Evolutionary conservation across 2,888 invertebrate genomes (phyloP), one percentile per base, ranked within the genome.

Genomic region (Syrista parreyssii): DNA sequence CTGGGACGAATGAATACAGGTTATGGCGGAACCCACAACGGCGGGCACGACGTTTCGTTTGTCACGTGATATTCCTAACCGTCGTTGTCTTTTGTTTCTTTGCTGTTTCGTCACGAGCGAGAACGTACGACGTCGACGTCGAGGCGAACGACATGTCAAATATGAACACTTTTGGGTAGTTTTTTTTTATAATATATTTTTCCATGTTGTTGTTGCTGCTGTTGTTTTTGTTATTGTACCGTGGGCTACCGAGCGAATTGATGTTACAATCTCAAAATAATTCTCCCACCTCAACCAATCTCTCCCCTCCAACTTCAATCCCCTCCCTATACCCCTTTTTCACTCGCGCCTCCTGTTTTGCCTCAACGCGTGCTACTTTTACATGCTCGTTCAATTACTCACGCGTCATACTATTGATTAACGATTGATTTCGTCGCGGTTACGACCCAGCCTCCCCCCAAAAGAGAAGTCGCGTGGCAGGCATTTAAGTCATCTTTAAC

Each of bases 121-220:
- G 71, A 31, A 71, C 23, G 35, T 30, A 11, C 30, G 74, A 74
- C 30, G 85, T 23, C 55, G 55, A 40, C 40, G 15, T 85, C 84
- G 82, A 87, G 86, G 88, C 15, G 40, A 40, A 15, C 40, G 15
- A 88, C 83, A 87, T 84, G 86, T 88, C 85, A 86, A 86, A 85
- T 87, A 88, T 89, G 90, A 90, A 90, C 90, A 90, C 90, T 90
- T 90, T 55, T 87, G 88, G 89, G 89, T 88, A 88, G 86, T 87
- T 88, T 89, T 87, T 12, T 36, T 36, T 36, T 55, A 55, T 55
- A 55, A 55, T 55, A 55, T 55, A 23, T 55, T 9, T 34, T 34
- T 34, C 6, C 34, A 6, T 34, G 34, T 34, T 34, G 34, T 34
- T 55, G 23, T 55, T 55, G 23, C 15, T 36, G 55, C 15, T 55